Conservation (phyloP, 2,113 vertebrate species). For the Sebastes fasciatus region DNA sequence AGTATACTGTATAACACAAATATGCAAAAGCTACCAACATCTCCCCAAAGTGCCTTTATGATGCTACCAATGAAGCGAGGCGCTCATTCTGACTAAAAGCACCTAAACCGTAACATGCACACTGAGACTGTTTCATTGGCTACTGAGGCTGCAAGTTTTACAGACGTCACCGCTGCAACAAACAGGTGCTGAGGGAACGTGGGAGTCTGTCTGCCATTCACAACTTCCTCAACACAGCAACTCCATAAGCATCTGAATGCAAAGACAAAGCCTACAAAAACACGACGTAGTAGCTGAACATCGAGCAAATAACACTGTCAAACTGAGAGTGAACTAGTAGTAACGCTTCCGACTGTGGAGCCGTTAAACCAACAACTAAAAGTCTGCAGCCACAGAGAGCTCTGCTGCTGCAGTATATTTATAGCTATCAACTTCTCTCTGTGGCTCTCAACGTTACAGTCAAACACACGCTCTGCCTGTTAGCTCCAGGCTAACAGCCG, state of each 20-base stretch:
- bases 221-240: conserved; percentile 67
- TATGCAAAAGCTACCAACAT: not conserved
- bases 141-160: not conserved
- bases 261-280: too few species aligned
- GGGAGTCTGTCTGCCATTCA: conserved; percentile 59
- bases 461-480: not conserved
- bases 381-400: too few species aligned
- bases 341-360: too few species aligned
- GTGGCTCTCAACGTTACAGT: not conserved
- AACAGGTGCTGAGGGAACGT: conserved; percentile 75
- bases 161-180: conserved; percentile 69
- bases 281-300: too few species aligned
- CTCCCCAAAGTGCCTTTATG: not conserved
- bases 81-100: not conserved
- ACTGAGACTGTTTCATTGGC: conserved; percentile 28
- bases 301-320: too few species aligned
- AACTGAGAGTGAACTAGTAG: too few species aligned
- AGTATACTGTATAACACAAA: not conserved
- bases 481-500: conserved; percentile 14
- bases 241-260: not conserved
- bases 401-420: conserved; percentile 8
- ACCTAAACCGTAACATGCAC: conserved; percentile 12
- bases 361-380: too few species aligned
- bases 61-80: too few species aligned
- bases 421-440: not conserved